A percentile compares a stretch with the other conserved stretches of the same genome.
phyloP scores from a whole-genome alignment of 2,888 invertebrate species.

The Lasioglossum lativentre region DNA sequence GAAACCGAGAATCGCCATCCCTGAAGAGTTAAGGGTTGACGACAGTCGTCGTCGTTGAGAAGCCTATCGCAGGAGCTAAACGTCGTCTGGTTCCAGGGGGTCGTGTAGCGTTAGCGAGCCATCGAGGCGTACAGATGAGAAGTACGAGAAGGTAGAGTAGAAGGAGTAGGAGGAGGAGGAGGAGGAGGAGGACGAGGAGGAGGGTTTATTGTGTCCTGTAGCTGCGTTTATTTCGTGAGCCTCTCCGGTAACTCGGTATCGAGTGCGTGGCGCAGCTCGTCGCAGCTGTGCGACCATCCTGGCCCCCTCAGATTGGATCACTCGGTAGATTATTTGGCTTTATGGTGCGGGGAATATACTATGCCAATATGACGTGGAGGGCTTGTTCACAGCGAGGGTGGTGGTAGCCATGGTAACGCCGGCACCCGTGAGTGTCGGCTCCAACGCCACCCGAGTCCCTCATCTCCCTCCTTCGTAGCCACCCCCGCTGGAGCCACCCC shows the following conservation, averaged over 20 bases:
- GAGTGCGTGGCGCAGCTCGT: constrained; percentile 22
- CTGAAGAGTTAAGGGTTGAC: not conserved
- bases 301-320: constrained; percentile 76
- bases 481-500: constrained; percentile 52
- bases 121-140: not conserved
- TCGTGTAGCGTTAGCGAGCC: not conserved
- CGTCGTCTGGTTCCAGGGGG: not conserved
- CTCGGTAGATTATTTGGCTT: constrained; percentile 82
- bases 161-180: not conserved
- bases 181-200: not conserved
- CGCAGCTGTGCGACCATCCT: constrained; percentile 52
- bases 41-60: not conserved
- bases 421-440: constrained; percentile 87
- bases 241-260: constrained; percentile 16
- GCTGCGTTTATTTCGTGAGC: constrained; percentile 23
- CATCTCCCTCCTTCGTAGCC: constrained; percentile 75
- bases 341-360: constrained; percentile 83
- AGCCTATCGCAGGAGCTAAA: not conserved
- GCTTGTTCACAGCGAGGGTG: constrained; percentile 78
- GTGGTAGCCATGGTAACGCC: constrained; percentile 80
- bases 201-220: constrained; percentile 13
- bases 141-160: not conserved
- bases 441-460: constrained; percentile 85
- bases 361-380: constrained; percentile 81
- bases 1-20: not conserved